Conservation (phyloP, 2,113 vertebrate genomes). For the Rana temporaria region DNA sequence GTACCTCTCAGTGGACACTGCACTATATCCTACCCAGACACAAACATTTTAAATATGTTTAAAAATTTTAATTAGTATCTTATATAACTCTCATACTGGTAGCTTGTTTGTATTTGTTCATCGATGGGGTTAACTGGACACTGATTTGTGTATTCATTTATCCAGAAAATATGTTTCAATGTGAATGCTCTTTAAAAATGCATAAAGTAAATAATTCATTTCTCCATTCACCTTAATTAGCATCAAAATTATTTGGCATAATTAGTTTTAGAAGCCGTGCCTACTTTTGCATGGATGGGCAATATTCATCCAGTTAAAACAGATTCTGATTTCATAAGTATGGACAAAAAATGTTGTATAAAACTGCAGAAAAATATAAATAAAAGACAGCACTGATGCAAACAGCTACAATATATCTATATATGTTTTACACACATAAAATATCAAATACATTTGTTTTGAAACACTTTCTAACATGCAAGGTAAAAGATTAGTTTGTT, state of each 20-base stretch:
- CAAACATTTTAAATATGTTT: too few species aligned
- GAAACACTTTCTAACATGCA: too few species aligned
- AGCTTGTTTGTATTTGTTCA: background rate
- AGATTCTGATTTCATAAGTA: conserved; percentile 17
- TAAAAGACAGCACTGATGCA: background rate
- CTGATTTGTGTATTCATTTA: conserved; percentile 24
- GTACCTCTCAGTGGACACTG: too few species aligned
- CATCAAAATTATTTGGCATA: conserved; percentile 44
- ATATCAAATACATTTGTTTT: too few species aligned
- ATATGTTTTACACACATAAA: too few species aligned
- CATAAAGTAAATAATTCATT: conserved; percentile 47
- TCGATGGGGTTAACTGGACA: conserved; percentile 23
- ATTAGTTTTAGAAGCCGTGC: conserved; percentile 40
- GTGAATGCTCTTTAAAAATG: conserved; percentile 41
- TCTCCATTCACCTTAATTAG: conserved; percentile 30
- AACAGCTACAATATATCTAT: background rate
- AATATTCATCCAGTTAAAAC: conserved; percentile 34
- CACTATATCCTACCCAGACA: too few species aligned
- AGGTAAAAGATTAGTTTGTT: too few species aligned
- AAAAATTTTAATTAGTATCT: too few species aligned
- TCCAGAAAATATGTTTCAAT: conserved; percentile 42
- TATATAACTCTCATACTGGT: background rate
- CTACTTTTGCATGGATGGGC: conserved; percentile 26
- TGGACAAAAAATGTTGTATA: background rate
- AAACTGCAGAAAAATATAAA: background rate